Base-by-base conservation (phyloP, 2,888 invertebrate species). In the Cephalotes varians region DNA sequence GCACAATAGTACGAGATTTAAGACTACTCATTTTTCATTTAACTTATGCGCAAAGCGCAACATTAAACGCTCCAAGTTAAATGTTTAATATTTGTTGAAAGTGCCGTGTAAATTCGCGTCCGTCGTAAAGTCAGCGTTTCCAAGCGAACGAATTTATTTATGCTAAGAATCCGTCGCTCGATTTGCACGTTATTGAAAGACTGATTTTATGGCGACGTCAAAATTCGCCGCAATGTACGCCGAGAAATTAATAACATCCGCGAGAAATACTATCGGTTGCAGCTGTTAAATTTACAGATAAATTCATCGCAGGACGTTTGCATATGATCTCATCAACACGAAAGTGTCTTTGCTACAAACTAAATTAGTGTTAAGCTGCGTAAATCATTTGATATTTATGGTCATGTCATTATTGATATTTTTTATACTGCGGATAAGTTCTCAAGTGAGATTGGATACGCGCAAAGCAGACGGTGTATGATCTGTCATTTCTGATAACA, bases 161-260 rank as follows among this genome's bases (percentile, higher is more conserved):
- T 49, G 37, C 64, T 64, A 37, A 76, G 28, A 25, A 76, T 64
- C 2, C 25, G 25, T 21, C 25, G n/a, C 49, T 64, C n/a, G 76
- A 76, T 51, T 62, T n/a, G 34, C 74, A 74, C 25, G 76, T 62
- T 64, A 64, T 64, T 60, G 49, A 9, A 37, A 62, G 64, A 64
- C 40, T 69, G 37, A 81, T 81, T 65, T 74, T 44, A 37, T 15
- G 15, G 12, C 18, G 37, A 47, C 28, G 74, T 81, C 74, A 47
- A 60, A 67, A 69, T 65, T 40, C 40, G 47, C 31, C 31, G 34
- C 60, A 73, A 62, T 74, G 60, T 47, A 47, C 31, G n/a, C 37
- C 54, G 21, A 44, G 47, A 82, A 84, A 84, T 82, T 84, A 64
- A 84, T 77, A 71, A 84, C 71, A 76, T 82, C 71, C 71, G 40